phyloP scores from a whole-genome alignment of 2,888 invertebrate species.

The Euplagia quadripunctaria region DNA sequence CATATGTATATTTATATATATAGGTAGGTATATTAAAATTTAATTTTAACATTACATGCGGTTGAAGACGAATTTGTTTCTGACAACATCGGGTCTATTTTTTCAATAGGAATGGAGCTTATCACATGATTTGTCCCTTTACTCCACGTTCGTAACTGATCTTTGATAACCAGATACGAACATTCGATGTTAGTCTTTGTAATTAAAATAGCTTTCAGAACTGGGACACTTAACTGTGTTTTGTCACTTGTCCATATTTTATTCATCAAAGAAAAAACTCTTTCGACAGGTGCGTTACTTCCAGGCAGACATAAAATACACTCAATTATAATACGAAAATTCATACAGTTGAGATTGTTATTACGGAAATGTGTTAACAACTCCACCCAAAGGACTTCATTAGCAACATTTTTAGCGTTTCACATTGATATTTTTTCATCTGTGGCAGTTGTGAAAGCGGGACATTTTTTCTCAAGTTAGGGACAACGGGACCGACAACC shows the following conservation, averaged over 20 bases:
- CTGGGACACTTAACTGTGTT: slow-evolving; percentile 42
- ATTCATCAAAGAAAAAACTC: slow-evolving; percentile 28
- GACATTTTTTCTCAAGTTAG: too few relatives aligned
- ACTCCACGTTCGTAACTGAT: too few relatives aligned
- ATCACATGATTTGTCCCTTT: slow-evolving; percentile 1
- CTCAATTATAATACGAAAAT: slow-evolving; percentile 34
- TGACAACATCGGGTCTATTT: background rate
- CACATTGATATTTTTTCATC: slow-evolving; percentile 22
- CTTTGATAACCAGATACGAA: too few relatives aligned
- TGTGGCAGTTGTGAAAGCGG: slow-evolving; percentile 21
- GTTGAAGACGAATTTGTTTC: background rate
- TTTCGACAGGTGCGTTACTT: slow-evolving; percentile 31
- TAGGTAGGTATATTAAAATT: too few relatives aligned
- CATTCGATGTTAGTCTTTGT: background rate
- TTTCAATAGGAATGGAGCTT: background rate
- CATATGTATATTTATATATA: too few relatives aligned
- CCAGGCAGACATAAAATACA: slow-evolving; percentile 28
- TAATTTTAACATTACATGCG: too few relatives aligned
- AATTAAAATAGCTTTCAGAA: slow-evolving; percentile 30
- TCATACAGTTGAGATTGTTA: slow-evolving; percentile 29
- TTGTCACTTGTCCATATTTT: slow-evolving; percentile 42
- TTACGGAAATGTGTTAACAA: slow-evolving; percentile 25
- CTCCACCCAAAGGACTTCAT: slow-evolving; percentile 48
- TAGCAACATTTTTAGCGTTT: slow-evolving; percentile 53
- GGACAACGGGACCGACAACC: too few relatives aligned